Evolutionary conservation across 2,888 invertebrate genomes (phyloP).

Genomic region (Pomacea canaliculata): DNA sequence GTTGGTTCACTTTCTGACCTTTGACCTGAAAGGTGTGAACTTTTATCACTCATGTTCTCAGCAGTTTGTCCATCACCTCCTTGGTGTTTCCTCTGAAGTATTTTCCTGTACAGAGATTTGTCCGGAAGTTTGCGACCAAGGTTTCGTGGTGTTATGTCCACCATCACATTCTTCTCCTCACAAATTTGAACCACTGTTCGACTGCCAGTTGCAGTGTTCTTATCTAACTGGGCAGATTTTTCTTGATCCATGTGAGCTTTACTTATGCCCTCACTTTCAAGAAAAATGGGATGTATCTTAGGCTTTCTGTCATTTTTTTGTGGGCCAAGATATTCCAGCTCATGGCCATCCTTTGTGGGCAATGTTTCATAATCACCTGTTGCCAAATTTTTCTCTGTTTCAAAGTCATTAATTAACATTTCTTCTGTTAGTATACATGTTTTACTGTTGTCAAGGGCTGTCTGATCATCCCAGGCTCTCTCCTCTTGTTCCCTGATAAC

Average conservation of each 20-base stretch:
- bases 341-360: not conserved
- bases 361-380: not conserved
- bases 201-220: not conserved
- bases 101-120: conserved; percentile 4
- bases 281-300: conserved; percentile 15
- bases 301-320: conserved; percentile 2
- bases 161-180: conserved; percentile 49
- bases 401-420: not conserved
- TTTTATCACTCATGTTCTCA: too few relatives aligned
- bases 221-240: too few relatives aligned
- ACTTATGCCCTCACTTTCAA: not conserved
- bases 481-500: not conserved
- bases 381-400: conserved; percentile 31
- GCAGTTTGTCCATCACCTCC: too few relatives aligned
- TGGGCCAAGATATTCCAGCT: conserved; percentile 20
- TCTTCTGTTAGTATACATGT: too few relatives aligned
- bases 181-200: conserved; percentile 25
- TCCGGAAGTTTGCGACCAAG: conserved; percentile 45
- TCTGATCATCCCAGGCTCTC: not conserved
- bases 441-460: not conserved
- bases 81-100: not conserved
- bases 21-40: not conserved
- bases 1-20: conserved; percentile 2
- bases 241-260: not conserved
- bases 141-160: conserved; percentile 54